Evolutionary conservation across 2,113 vertebrate genomes (phyloP), one percentile per base, ranked within the genome.

Genomic region (Phyllostomus discolor): DNA sequence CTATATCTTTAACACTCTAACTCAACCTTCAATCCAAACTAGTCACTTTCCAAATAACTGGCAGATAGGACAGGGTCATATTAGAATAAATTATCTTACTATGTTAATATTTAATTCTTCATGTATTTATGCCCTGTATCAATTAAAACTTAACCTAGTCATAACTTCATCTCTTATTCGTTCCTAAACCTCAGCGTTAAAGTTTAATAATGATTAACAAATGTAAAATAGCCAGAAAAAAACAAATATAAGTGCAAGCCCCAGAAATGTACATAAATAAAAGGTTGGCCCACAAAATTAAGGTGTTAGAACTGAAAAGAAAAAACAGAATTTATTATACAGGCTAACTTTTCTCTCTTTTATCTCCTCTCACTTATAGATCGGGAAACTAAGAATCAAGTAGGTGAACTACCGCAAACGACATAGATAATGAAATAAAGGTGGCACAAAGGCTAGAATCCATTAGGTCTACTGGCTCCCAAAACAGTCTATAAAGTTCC

Each of bases 191-290:
- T 17, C 31, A 76, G 16, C 73, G 19, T 69, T 85, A 57, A 91
- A 78, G 7, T 64, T 81, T 26, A 86, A 48, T 48, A 79, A 78
- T 38, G 54, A 52, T 64, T 75, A 88, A 72, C 33, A 95, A 91
- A 86, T 79, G 33, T 76, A 90, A 75, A 92, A 94, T 41, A 46
- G 10, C 59, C n/a, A 89, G 33, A 92, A 92, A 92, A 92, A 90
- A 82, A 82, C 8, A 46, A 92, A 82, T 0, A 79, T 28, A 90
- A 78, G 20, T 28, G 16, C n/a, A 91, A 80, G 8, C 38, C 26
- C 17, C 16, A 72, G 35, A 75, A 67, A 72, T 69, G 26, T 86
- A 97, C 22, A 73, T 54, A 92, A 76, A 73, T 54, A 90, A 76
- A 73, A 85, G 26, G 24, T 38, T 66, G 52, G 48, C 3, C 75